Evolutionary conservation across 2,888 invertebrate species (phyloP).

Genomic region (Petrophora chlorosata): DNA sequence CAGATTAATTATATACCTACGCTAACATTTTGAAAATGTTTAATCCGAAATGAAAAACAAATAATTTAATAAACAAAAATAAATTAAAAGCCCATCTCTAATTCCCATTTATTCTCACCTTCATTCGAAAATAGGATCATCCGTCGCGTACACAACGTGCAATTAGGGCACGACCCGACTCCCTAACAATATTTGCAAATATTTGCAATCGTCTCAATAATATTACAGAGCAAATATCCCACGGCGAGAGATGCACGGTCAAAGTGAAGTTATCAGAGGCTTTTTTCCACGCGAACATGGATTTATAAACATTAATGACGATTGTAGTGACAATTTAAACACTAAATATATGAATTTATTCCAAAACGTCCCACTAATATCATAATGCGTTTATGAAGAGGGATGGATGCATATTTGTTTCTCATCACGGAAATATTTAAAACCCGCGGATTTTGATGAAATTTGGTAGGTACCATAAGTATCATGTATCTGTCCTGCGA

Average conservation of each 20-base stretch:
- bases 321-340: no score
- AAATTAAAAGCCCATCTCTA: neutral
- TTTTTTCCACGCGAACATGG: neutral
- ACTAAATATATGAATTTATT: no score
- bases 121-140: conserved; percentile 3
- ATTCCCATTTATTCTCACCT: neutral
- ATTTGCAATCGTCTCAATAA: conserved; percentile 1
- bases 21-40: no score
- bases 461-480: no score
- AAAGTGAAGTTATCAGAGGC: conserved; percentile 12
- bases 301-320: no score
- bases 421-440: no score
- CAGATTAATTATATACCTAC: no score
- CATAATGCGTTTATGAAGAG: no score
- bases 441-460: no score
- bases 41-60: neutral
- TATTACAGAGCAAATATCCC: conserved; percentile 3
- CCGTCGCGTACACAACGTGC: conserved; percentile 1
- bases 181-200: conserved; percentile 9
- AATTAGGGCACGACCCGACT: conserved; percentile 9
- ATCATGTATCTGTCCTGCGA: no score
- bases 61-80: neutral
- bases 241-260: neutral
- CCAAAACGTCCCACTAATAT: no score
- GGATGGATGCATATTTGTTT: no score